These are phyloP conservation scores for Erebia aethiops DNA, from an alignment of 2,888 invertebrate genomes.

Conservation along the genomic window DNA sequence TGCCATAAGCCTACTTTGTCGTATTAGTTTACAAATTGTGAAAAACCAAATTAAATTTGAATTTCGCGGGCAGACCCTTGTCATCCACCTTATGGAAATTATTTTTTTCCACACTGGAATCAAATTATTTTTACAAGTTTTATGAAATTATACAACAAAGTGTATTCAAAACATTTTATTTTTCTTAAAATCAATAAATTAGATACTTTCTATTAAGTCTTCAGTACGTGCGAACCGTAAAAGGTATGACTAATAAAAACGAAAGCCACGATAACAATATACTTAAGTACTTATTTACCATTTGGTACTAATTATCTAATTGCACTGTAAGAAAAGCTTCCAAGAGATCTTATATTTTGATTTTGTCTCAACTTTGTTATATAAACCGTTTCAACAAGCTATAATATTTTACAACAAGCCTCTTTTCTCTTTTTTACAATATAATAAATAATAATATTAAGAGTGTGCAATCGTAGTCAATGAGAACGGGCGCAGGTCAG, in stretches of 20 bases:
- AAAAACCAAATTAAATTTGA: too few relatives aligned
- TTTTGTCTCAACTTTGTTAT: too few relatives aligned
- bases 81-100: too few relatives aligned
- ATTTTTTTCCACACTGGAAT: too few relatives aligned
- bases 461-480: too few relatives aligned
- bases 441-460: not conserved
- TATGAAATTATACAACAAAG: not conserved
- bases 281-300: too few relatives aligned
- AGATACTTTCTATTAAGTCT: conserved; percentile 61
- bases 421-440: not conserved
- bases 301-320: too few relatives aligned
- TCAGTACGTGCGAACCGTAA: conserved; percentile 45
- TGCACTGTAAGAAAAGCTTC: too few relatives aligned
- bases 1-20: too few relatives aligned
- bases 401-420: not conserved
- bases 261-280: not conserved
- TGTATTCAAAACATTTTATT: conserved; percentile 28
- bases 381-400: not conserved
- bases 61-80: too few relatives aligned
- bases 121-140: not conserved
- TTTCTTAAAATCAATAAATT: conserved; percentile 39
- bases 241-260: not conserved
- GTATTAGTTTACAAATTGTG: too few relatives aligned
- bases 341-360: not conserved
- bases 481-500: too few relatives aligned